Evolutionary conservation across 2,113 vertebrate species (phyloP).

Genomic region (Vimba vimba): DNA sequence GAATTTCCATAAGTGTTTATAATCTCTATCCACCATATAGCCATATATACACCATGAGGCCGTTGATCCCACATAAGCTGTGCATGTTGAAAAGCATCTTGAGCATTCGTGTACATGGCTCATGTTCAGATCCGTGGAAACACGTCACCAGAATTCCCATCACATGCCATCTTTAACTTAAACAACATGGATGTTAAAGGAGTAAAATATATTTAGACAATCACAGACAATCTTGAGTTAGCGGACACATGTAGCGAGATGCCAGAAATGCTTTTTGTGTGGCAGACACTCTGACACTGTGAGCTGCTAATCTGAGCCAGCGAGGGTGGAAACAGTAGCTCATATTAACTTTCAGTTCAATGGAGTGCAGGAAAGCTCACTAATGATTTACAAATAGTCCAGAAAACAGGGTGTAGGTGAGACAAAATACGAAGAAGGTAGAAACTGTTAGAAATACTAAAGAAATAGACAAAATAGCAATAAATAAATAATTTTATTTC

Average conservation of each 20-base stretch:
- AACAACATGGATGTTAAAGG: slow-evolving; percentile 14
- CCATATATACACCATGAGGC: neutral
- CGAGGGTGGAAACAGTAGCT: neutral
- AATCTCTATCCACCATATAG: neutral
- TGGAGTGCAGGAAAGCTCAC: neutral
- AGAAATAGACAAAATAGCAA: neutral
- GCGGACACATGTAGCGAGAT: neutral
- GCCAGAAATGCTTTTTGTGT: neutral
- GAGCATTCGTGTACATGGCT: neutral
- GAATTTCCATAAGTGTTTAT: neutral
- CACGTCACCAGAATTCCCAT: slow-evolving; percentile 8
- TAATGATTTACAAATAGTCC: neutral
- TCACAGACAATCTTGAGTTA: neutral
- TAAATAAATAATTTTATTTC: neutral
- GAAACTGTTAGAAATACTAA: neutral
- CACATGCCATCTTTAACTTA: slow-evolving; percentile 29
- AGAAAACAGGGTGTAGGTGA: neutral
- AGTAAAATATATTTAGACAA: no score
- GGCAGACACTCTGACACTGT: slow-evolving; percentile 8
- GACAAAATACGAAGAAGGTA: neutral
- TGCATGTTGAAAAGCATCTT: neutral
- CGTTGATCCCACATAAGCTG: neutral
- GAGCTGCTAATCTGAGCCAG: slow-evolving; percentile 35
- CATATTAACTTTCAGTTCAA: slow-evolving; percentile 13
- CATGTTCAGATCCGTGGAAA: slow-evolving; percentile 9